These are phyloP conservation scores for Peromyscus californicus DNA, from an alignment of 2,113 vertebrate genomes.

Conservation along the genomic window DNA sequence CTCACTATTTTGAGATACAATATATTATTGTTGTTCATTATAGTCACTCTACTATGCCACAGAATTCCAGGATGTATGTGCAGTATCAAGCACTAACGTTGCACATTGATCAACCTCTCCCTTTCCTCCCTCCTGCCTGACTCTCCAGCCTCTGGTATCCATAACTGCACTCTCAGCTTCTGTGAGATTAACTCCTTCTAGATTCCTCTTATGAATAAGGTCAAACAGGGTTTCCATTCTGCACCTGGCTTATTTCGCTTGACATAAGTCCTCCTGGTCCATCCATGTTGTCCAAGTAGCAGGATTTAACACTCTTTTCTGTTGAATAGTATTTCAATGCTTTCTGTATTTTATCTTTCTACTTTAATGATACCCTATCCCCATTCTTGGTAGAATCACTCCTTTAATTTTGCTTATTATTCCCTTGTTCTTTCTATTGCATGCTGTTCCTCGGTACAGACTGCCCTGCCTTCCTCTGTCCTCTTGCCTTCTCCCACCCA, in stretches of 20 bases:
- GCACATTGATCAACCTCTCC: neutral
- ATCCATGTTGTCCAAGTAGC: neutral
- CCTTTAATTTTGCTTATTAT: neutral
- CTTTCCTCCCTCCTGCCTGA: neutral
- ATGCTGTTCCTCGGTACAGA: neutral
- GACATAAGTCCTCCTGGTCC: neutral
- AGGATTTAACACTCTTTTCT: neutral
- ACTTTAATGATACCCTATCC: neutral
- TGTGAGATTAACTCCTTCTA: neutral
- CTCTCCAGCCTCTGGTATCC: too few species aligned
- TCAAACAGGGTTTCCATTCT: neutral
- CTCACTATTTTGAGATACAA: neutral
- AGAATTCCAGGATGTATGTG: neutral
- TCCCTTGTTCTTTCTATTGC: neutral
- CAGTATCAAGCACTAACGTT: neutral
- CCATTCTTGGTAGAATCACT: neutral
- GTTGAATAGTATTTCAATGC: neutral
- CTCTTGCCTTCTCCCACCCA: neutral
- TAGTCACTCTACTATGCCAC: neutral
- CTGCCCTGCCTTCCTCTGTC: neutral
- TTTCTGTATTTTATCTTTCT: neutral
- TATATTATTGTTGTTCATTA: neutral
- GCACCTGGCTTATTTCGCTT: neutral
- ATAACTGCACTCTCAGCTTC: neutral
- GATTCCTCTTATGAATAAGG: neutral